Percentiles rank a stretch among this genome's conserved stretches.
phyloP scores from a whole-genome alignment of 2,113 vertebrate genomes.

The Pollachius pollachius region DNA sequence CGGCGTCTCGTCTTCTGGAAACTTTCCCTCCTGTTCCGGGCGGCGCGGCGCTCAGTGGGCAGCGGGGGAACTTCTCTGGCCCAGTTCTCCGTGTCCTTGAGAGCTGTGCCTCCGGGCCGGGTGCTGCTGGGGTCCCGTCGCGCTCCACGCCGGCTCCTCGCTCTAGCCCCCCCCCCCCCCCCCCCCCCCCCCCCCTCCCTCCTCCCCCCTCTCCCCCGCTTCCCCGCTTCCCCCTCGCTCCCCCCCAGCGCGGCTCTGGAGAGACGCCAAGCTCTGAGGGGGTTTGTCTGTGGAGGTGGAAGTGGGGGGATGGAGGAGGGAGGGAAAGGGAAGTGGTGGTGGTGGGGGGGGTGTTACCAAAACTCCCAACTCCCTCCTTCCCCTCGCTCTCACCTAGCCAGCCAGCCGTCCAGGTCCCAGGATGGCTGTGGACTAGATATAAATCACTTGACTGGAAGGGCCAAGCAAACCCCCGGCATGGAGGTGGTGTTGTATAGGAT shows the following conservation, averaged over 20 bases:
- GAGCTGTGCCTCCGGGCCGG: slow-evolving; percentile 76
- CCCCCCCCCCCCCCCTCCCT: slow-evolving; percentile 39
- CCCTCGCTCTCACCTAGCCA: slow-evolving; percentile 41
- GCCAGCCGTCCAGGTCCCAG: neutral
- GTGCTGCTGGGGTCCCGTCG: slow-evolving; percentile 73
- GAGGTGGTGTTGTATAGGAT: slow-evolving; percentile 1
- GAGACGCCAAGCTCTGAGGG: slow-evolving; percentile 74
- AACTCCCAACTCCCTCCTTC: slow-evolving; percentile 40
- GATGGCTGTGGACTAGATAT: slow-evolving; percentile 40
- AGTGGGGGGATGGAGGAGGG: slow-evolving; percentile 2
- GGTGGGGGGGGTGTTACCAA: slow-evolving; percentile 29
- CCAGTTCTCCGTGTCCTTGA: slow-evolving; percentile 80
- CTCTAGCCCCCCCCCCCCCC: slow-evolving; percentile 56
- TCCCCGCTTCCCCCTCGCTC: neutral
- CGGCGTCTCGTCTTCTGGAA: slow-evolving; percentile 44
- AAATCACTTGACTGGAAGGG: slow-evolving; percentile 52
- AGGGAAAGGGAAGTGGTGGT: too few species aligned
- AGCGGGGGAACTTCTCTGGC: slow-evolving; percentile 70
- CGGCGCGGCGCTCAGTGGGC: slow-evolving; percentile 65
- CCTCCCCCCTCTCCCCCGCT: too few species aligned
- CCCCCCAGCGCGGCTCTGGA: slow-evolving; percentile 59
- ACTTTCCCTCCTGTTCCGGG: slow-evolving; percentile 43
- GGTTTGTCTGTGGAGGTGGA: slow-evolving; percentile 47
- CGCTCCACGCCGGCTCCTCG: slow-evolving; percentile 76
- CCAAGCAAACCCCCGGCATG: slow-evolving; percentile 5